Evolutionary conservation across 2,113 vertebrate species (phyloP).

Genomic region (Nanorana parkeri): DNA sequence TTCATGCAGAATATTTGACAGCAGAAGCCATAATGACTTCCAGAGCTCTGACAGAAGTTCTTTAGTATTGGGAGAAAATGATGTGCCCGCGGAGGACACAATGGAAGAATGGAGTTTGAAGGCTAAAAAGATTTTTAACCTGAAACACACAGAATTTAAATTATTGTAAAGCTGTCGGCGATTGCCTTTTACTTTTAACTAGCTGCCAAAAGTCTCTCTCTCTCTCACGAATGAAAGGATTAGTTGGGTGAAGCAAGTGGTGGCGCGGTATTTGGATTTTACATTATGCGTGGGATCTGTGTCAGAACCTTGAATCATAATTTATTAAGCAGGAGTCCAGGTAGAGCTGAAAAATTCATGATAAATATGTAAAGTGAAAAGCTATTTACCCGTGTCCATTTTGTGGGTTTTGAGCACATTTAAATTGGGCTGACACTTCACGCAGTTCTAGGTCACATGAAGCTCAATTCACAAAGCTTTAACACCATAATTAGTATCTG

Average conservation of each 20-base stretch:
- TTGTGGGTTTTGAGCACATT: too few relatives aligned
- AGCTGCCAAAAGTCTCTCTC: constrained; percentile 26
- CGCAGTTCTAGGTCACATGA: too few relatives aligned
- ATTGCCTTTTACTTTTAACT: constrained; percentile 42
- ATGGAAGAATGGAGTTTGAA: constrained; percentile 75
- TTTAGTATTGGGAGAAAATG: constrained; percentile 52
- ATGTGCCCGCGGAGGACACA: constrained; percentile 67
- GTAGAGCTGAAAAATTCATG: constrained; percentile 64
- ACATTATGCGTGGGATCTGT: background rate
- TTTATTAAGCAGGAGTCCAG: too few relatives aligned
- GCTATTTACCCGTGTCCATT: too few relatives aligned
- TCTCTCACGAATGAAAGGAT: background rate
- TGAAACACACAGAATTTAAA: background rate
- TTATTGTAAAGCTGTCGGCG: background rate
- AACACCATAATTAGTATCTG: too few relatives aligned
- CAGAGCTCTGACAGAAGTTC: constrained; percentile 57
- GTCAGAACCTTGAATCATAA: too few relatives aligned
- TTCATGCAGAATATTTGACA: constrained; percentile 75
- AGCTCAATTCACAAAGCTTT: too few relatives aligned
- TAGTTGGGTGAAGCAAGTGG: background rate
- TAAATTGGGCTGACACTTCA: too few relatives aligned
- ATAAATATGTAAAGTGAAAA: constrained; percentile 58
- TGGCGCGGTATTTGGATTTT: background rate
- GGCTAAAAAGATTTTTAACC: background rate
- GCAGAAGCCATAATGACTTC: constrained; percentile 75